Conservation (phyloP, 2,113 vertebrate genomes). For the Gadus chalcogrammus region DNA sequence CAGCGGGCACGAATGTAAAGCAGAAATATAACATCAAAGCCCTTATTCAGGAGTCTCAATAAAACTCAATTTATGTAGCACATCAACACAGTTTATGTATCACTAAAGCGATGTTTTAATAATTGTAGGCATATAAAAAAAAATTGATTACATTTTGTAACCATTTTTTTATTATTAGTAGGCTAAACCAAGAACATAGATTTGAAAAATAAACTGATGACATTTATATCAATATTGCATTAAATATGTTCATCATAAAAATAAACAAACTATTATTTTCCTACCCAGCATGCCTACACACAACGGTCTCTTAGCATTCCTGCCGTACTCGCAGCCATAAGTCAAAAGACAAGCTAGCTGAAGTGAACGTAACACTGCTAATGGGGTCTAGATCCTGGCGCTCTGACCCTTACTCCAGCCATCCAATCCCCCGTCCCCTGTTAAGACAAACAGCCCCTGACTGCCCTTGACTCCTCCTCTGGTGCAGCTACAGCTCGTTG, state of each 20-base stretch:
- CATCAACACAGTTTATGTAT: neutral
- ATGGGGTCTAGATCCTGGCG: conserved; percentile 56
- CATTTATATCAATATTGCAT: no score
- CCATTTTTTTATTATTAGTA: no score
- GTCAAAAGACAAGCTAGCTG: conserved; percentile 50
- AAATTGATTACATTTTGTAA: no score
- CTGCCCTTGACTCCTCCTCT: conserved; percentile 70
- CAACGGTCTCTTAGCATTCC: no score
- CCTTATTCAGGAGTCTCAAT: conserved; percentile 23
- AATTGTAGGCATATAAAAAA: no score
- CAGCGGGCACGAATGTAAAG: neutral
- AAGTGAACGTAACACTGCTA: conserved; percentile 64
- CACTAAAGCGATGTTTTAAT: no score
- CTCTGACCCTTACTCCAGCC: conserved; percentile 31
- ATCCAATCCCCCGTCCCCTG: conserved; percentile 19
- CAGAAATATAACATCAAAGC: conserved; percentile 1
- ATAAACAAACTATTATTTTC: no score
- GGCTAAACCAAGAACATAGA: no score
- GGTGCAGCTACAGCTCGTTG: conserved; percentile 46
- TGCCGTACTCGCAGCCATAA: conserved; percentile 12
- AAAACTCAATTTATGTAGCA: conserved; percentile 6
- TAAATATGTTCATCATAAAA: no score
- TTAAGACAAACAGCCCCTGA: conserved; percentile 56
- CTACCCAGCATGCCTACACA: no score
- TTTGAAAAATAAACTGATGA: no score